Conservation (phyloP, 2,113 vertebrate species). For the Nothoprocta perdicaria region DNA sequence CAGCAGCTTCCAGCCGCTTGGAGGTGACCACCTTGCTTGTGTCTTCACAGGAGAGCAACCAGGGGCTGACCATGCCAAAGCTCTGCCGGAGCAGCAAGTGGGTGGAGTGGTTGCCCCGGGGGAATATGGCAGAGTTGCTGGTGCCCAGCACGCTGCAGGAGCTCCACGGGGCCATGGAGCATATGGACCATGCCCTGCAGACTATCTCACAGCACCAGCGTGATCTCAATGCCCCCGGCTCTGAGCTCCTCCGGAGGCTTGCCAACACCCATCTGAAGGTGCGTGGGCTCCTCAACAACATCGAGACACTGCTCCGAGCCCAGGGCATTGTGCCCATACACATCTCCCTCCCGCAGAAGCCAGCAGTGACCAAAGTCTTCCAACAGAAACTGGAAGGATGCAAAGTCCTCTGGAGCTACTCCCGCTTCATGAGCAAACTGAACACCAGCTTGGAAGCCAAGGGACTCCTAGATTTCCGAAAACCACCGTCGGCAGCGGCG, state of each 20-base stretch:
- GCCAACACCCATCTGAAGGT: background rate
- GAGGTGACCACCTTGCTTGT: background rate
- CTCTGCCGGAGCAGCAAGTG: background rate
- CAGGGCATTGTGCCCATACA: rapidly evolving
- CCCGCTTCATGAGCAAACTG: constrained; percentile 43
- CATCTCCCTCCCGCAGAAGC: rapidly evolving
- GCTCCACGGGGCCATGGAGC: background rate
- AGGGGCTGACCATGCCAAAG: background rate
- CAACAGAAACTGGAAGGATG: constrained; percentile 61
- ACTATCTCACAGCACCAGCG: constrained; percentile 16
- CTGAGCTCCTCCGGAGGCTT: background rate
- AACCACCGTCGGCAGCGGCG: background rate
- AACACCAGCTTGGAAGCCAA: background rate
- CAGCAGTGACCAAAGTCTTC: background rate
- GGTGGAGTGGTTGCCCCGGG: constrained; percentile 17
- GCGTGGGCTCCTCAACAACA: constrained; percentile 50
- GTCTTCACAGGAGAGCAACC: constrained; percentile 17
- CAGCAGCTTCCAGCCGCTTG: background rate
- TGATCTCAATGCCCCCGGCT: background rate
- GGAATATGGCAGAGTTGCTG: rapidly evolving
- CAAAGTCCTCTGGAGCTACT: constrained; percentile 38
- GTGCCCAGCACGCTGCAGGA: background rate
- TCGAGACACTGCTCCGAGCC: background rate
- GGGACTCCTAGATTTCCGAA: background rate
- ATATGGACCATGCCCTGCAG: background rate